Percentiles rank a stretch among this genome's conserved stretches.
phyloP scores from a whole-genome alignment of 2,888 invertebrate species.

The Diabrotica balteata region DNA sequence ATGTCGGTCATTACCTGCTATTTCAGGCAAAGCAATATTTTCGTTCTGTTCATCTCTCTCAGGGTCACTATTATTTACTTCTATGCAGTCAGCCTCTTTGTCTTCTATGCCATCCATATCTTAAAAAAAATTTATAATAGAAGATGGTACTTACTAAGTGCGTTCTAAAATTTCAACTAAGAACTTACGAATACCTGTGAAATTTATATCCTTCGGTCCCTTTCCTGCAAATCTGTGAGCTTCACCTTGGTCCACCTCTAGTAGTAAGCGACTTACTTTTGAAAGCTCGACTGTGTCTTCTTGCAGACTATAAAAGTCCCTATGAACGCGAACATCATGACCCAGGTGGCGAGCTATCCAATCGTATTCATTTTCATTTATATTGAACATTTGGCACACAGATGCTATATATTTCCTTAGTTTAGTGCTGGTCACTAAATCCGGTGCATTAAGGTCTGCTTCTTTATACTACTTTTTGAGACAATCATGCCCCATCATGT shows the following conservation, averaged over 20 bases:
- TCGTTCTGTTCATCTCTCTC: too few species aligned
- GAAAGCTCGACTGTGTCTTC: constrained; percentile 40
- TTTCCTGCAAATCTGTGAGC: too few species aligned
- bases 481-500: constrained; percentile 25
- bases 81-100: too few species aligned
- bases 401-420: constrained; percentile 25
- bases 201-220: too few species aligned
- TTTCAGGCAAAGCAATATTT: too few species aligned
- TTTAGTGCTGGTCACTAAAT: constrained; percentile 33
- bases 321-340: constrained; percentile 41
- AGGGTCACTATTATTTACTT: too few species aligned
- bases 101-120: too few species aligned
- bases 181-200: too few species aligned
- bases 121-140: too few species aligned
- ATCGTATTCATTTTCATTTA: constrained; percentile 41
- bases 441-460: constrained; percentile 18
- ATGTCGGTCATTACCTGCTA: too few species aligned
- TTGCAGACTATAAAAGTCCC: constrained; percentile 44
- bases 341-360: constrained; percentile 43
- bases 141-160: too few species aligned
- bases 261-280: constrained; percentile 40
- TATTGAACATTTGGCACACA: constrained; percentile 35
- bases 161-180: too few species aligned
- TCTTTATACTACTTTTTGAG: constrained; percentile 23
- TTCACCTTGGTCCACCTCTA: constrained; percentile 39